Percentiles rank a stretch among this genome's conserved stretches.
Conservation (phyloP, 2,113 vertebrate species). For the Hippocampus comes region DNA sequence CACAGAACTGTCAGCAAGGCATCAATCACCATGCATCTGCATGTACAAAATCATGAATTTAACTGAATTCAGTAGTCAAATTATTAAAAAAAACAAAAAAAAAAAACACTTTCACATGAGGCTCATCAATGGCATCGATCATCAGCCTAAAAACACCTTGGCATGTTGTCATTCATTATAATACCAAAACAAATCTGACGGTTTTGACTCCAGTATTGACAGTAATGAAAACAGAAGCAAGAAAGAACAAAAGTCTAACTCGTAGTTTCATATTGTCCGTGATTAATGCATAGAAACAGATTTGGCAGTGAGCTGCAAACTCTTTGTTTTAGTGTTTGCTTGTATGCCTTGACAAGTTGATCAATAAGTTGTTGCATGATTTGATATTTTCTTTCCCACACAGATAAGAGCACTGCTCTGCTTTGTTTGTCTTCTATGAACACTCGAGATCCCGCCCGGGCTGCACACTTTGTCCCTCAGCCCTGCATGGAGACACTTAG, state of each 20-base stretch:
- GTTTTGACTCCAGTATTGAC: not conserved
- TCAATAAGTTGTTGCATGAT: not conserved
- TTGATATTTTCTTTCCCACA: slow-evolving; percentile 1
- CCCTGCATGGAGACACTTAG: not conserved
- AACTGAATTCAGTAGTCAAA: not conserved
- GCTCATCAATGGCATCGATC: not conserved
- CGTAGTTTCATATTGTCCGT: not conserved
- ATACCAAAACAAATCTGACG: not conserved
- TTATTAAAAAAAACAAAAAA: not conserved
- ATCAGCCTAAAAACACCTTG: no score
- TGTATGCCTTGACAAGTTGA: not conserved
- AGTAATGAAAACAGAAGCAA: not conserved
- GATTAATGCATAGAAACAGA: not conserved
- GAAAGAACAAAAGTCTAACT: not conserved
- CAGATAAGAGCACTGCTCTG: slow-evolving; percentile 29
- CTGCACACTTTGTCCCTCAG: slow-evolving; percentile 30
- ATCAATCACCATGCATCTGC: no score
- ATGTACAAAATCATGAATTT: not conserved
- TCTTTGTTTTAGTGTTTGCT: not conserved
- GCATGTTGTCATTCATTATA: not conserved
- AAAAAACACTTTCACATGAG: not conserved
- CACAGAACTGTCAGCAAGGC: not conserved
- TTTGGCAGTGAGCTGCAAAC: not conserved
- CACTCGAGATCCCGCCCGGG: slow-evolving; percentile 35
- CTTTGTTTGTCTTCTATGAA: slow-evolving; percentile 46